A percentile compares a stretch with the other conserved stretches of the same genome.
phyloP scores from a whole-genome alignment of 2,797 vertebrate species.

The Alca torda region DNA sequence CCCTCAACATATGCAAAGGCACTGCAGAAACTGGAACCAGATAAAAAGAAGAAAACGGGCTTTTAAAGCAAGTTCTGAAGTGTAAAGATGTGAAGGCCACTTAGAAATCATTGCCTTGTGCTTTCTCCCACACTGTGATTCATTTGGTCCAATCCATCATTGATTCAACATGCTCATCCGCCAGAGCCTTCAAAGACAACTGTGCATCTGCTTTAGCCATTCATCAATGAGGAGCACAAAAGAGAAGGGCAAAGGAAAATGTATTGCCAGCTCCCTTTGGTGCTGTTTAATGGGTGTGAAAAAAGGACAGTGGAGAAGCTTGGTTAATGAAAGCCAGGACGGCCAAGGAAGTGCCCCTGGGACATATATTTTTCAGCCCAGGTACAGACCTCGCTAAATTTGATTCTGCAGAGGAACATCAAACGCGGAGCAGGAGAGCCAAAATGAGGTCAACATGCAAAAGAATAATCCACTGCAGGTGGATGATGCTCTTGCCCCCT shows the following conservation, averaged over 20 bases:
- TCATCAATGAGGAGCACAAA: slow-evolving; percentile 87
- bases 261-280: slow-evolving; percentile 79
- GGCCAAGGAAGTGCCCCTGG: background rate
- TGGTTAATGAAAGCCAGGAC: slow-evolving; percentile 79
- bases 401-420: slow-evolving; percentile 22
- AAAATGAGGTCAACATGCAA: background rate
- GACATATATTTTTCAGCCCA: slow-evolving; percentile 27
- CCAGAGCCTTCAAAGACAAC: slow-evolving; percentile 93
- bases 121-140: slow-evolving; percentile 76
- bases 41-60: slow-evolving; percentile 78
- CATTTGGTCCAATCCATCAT: slow-evolving; percentile 80
- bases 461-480: slow-evolving; percentile 36
- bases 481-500: background rate
- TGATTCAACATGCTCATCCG: slow-evolving; percentile 90
- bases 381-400: slow-evolving; percentile 37
- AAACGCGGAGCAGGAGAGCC: background rate
- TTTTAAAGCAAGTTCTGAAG: slow-evolving; percentile 77
- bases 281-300: slow-evolving; percentile 87
- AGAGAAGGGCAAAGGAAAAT: slow-evolving; percentile 85
- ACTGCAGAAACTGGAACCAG: slow-evolving; percentile 81
- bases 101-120: slow-evolving; percentile 51
- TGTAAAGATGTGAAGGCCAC: slow-evolving; percentile 76
- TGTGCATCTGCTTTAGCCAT: slow-evolving; percentile 92
- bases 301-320: slow-evolving; percentile 79
- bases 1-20: slow-evolving; percentile 78